phyloP scores from a whole-genome alignment of 1,140 invertebrate species.

The Hypothenemus hampei region DNA sequence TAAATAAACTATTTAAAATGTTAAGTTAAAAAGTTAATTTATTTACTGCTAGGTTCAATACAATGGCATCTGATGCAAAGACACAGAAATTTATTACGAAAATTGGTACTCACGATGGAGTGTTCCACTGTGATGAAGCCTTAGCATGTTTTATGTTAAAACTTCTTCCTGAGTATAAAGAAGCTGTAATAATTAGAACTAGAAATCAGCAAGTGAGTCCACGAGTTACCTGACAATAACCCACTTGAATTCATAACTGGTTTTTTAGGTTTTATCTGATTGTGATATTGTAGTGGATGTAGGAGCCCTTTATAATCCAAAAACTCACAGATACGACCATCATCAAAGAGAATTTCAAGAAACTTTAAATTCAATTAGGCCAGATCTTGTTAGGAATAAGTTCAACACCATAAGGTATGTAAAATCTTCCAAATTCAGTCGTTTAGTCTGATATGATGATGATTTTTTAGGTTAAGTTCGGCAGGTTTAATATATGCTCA shows the following conservation, averaged over 20 bases:
- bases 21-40: too few relatives aligned
- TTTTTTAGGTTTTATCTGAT: constrained; percentile 56
- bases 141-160: constrained; percentile 90
- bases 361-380: constrained; percentile 53
- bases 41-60: constrained; percentile 36
- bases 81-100: constrained; percentile 38
- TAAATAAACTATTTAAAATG: background rate
- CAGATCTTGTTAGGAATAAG: constrained; percentile 46
- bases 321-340: constrained; percentile 83
- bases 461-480: constrained; percentile 82
- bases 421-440: background rate
- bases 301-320: constrained; percentile 80
- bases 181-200: constrained; percentile 78
- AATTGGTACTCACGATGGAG: constrained; percentile 76
- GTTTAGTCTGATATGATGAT: background rate
- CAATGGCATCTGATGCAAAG: constrained; percentile 40
- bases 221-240: background rate
- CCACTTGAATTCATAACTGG: background rate
- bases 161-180: constrained; percentile 69
- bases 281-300: constrained; percentile 98
- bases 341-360: constrained; percentile 76
- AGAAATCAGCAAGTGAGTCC: constrained; percentile 43
- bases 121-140: constrained; percentile 95
- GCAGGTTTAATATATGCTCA: constrained; percentile 92
- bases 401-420: constrained; percentile 35